A percentile compares a stretch with the other conserved stretches of the same genome.
Conservation (phyloP, 2,888 invertebrate genomes). For the Labia minor region DNA sequence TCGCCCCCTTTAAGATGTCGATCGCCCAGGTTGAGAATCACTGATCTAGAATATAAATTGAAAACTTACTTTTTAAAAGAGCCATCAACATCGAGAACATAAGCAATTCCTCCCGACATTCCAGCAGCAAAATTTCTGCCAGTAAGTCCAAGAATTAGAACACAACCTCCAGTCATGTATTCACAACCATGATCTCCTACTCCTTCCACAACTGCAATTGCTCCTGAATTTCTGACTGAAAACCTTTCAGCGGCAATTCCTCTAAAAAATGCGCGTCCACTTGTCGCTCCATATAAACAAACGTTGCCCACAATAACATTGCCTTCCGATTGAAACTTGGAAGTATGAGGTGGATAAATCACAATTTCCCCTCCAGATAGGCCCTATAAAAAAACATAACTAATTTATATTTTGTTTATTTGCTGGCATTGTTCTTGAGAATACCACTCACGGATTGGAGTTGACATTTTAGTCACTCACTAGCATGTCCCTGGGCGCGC, state of each 20-base stretch:
- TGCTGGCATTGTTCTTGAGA: too few relatives aligned
- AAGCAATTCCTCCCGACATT: conserved; percentile 96
- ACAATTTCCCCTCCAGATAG: conserved; percentile 89
- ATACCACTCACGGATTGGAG: too few relatives aligned
- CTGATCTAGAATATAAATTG: too few relatives aligned
- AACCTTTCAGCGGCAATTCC: conserved; percentile 97
- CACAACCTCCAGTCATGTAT: conserved; percentile 96
- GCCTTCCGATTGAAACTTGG: conserved; percentile 71
- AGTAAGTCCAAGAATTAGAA: conserved; percentile 84
- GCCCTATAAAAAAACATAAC: conserved; percentile 44
- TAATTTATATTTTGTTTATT: not conserved
- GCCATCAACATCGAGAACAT: conserved; percentile 81
- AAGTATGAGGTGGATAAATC: conserved; percentile 79
- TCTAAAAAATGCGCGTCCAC: conserved; percentile 84
- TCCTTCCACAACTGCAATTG: conserved; percentile 89
- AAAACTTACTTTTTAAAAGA: conserved; percentile 52
- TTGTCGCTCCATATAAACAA: conserved; percentile 93
- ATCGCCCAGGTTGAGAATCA: too few relatives aligned
- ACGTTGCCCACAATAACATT: conserved; percentile 98
- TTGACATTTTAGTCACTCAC: too few relatives aligned
- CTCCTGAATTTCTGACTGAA: conserved; percentile 96
- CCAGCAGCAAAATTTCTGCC: conserved; percentile 98
- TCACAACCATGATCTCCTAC: conserved; percentile 99
- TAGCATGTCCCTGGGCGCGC: too few relatives aligned
- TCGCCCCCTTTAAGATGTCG: too few relatives aligned